Conservation (phyloP, 2,797 vertebrate genomes). For the Enteromius viviparus region DNA sequence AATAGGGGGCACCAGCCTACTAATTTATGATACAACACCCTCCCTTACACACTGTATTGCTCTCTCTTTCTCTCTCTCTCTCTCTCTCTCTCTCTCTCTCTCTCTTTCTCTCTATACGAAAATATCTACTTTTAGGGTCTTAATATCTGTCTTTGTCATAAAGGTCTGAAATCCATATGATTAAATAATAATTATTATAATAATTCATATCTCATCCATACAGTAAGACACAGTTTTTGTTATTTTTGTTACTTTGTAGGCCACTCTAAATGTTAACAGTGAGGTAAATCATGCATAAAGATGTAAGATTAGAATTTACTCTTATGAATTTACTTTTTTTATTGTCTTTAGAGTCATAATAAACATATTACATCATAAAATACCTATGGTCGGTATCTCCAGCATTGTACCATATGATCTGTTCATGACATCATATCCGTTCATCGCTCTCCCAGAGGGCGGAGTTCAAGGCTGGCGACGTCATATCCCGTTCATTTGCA, state of each 20-base stretch:
- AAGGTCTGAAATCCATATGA: background rate
- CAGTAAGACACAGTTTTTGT: background rate
- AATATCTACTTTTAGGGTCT: background rate
- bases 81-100: too few species aligned
- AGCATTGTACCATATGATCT: background rate
- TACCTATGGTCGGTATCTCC: background rate
- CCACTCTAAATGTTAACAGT: background rate
- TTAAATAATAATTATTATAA: too few species aligned
- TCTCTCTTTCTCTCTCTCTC: background rate
- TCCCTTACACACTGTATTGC: background rate
- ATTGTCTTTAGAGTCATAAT: background rate
- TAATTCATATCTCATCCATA: background rate
- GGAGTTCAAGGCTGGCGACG: constrained; percentile 26
- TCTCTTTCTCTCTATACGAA: background rate
- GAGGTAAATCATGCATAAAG: background rate
- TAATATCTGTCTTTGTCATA: background rate
- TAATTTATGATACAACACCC: background rate
- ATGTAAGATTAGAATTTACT: background rate
- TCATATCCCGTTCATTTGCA: background rate
- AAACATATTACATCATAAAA: background rate
- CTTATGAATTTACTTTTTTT: too few species aligned
- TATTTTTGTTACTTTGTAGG: background rate
- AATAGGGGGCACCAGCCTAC: background rate
- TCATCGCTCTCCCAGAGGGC: constrained; percentile 48
- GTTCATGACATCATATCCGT: constrained; percentile 54